Evolutionary conservation across 2,797 vertebrate genomes (phyloP).

Genomic region (Sebastes glaucus): DNA sequence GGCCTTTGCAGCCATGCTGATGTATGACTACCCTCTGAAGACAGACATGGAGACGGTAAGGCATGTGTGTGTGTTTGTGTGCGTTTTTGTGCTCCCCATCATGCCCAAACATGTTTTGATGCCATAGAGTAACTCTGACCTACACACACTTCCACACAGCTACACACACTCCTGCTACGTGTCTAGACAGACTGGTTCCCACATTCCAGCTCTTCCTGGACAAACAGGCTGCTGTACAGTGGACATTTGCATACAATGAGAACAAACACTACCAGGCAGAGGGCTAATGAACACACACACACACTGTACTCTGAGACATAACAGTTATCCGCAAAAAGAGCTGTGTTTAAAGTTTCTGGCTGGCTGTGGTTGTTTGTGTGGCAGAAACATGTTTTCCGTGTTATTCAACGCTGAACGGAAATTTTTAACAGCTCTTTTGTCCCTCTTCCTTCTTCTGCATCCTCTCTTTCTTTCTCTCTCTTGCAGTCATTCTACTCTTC

Average conservation of each 20-base stretch:
- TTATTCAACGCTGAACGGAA: constrained; percentile 55
- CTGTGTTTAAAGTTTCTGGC: constrained; percentile 44
- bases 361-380: constrained; percentile 56
- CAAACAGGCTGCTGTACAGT: constrained; percentile 68
- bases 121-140: constrained; percentile 36
- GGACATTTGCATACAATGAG: constrained; percentile 77
- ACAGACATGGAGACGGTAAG: constrained; percentile 95
- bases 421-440: constrained; percentile 65
- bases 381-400: constrained; percentile 65
- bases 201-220: constrained; percentile 78
- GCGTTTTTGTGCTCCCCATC: constrained; percentile 5
- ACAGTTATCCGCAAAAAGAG: constrained; percentile 38
- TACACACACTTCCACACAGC: constrained; percentile 9
- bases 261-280: constrained; percentile 49
- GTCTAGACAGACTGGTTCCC: constrained; percentile 77
- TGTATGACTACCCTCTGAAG: constrained; percentile 96
- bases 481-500: constrained; percentile 89
- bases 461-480: constrained; percentile 48
- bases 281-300: constrained; percentile 43
- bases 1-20: constrained; percentile 91
- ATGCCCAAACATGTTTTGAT: constrained; percentile 61
- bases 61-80: constrained; percentile 24
- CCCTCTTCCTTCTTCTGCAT: constrained; percentile 58
- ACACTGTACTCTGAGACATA: constrained; percentile 19
- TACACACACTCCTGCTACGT: constrained; percentile 43